phyloP scores from a whole-genome alignment of 2,888 invertebrate genomes.

The Capitulum mitella region DNA sequence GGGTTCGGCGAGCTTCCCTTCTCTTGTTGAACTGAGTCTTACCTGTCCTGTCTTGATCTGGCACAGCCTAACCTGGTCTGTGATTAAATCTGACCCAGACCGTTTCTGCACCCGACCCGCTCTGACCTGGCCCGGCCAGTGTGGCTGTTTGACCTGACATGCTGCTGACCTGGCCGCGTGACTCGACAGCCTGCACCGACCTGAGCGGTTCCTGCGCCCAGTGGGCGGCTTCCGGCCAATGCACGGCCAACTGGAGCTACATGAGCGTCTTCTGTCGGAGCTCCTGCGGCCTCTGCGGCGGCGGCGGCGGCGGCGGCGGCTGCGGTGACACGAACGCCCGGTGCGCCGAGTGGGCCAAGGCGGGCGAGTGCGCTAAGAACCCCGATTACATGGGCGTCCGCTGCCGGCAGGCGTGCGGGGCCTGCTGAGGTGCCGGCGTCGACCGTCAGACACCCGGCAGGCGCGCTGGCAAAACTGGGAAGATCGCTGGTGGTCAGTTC shows the following conservation, averaged over 20 bases:
- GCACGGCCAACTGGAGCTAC: background rate
- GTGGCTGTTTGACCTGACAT: background rate
- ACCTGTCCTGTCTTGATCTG: too few relatives aligned
- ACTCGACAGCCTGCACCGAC: background rate
- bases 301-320: background rate
- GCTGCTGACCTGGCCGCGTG: background rate
- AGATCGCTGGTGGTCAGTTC: too few relatives aligned
- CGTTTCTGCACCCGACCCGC: too few relatives aligned
- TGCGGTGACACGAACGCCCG: background rate
- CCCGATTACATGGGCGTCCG: slow-evolving; percentile 26
- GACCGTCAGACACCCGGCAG: too few relatives aligned
- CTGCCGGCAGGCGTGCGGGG: slow-evolving; percentile 21
- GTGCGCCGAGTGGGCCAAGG: slow-evolving; percentile 17
- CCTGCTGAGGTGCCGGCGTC: background rate
- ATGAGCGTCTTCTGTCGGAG: background rate
- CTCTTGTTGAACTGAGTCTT: too few relatives aligned
- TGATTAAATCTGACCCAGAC: too few relatives aligned
- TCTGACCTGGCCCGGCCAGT: too few relatives aligned
- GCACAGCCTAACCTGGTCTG: too few relatives aligned
- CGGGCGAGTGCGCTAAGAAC: slow-evolving; percentile 25
- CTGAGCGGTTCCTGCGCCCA: background rate
- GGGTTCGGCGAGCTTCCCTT: too few relatives aligned
- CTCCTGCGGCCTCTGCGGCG: background rate
- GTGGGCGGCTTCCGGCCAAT: background rate
- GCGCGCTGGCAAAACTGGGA: too few relatives aligned